These are phyloP conservation scores for Diarsia mendica DNA, from an alignment of 2,888 invertebrate species.

Conservation along the genomic window DNA sequence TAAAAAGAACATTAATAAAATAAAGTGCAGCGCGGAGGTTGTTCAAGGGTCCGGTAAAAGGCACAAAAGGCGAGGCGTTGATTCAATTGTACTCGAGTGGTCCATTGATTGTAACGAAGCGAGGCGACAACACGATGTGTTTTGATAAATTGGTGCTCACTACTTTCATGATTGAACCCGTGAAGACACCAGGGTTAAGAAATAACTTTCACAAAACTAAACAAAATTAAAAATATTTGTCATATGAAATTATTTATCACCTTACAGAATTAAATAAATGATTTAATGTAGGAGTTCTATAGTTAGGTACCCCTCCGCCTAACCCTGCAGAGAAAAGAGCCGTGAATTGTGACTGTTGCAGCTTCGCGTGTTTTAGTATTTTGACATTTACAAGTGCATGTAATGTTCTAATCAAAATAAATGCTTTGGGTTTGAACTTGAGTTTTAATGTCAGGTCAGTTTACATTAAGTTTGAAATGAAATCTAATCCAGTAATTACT, in stretches of 20 bases:
- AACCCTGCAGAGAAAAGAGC: not conserved
- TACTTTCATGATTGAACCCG: slow-evolving; percentile 12
- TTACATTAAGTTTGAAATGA: no score
- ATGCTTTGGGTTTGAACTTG: no score
- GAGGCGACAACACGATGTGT: slow-evolving; percentile 62
- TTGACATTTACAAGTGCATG: no score
- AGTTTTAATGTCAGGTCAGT: no score
- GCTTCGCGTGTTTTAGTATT: no score
- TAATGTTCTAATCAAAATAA: no score
- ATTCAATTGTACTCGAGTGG: slow-evolving; percentile 76
- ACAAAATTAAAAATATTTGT: no score
- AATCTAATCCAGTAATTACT: slow-evolving; percentile 10
- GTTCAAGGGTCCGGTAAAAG: slow-evolving; percentile 64
- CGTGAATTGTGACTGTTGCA: no score
- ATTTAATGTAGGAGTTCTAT: not conserved
- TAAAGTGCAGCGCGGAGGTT: slow-evolving; percentile 61
- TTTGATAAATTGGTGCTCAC: slow-evolving; percentile 53
- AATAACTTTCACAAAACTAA: not conserved
- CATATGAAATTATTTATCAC: not conserved
- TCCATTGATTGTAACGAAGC: slow-evolving; percentile 84
- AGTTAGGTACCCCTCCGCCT: not conserved
- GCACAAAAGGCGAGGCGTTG: slow-evolving; percentile 64
- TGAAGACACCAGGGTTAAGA: not conserved
- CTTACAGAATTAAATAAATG: not conserved
- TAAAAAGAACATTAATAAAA: slow-evolving; percentile 66